Conservation (phyloP, 2,797 vertebrate genomes). For the Telmatherina bonti region DNA sequence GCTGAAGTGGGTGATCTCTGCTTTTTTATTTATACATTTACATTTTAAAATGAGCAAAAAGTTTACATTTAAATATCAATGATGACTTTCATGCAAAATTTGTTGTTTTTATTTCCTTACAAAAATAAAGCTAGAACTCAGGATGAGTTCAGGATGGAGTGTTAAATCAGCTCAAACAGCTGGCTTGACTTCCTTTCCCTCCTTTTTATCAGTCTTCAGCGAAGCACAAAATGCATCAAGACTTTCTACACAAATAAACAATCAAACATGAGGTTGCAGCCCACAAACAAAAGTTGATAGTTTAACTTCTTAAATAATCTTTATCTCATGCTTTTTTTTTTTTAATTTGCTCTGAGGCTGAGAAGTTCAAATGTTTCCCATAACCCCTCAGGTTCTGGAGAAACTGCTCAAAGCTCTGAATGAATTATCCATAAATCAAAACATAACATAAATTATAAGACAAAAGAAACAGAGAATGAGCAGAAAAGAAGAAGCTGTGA, state of each 20-base stretch:
- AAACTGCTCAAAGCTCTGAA: not conserved
- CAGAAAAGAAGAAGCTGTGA: constrained; percentile 1
- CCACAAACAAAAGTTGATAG: too few species aligned
- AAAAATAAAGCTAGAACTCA: too few species aligned
- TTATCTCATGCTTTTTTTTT: not conserved
- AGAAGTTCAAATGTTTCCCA: not conserved
- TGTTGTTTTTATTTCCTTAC: too few species aligned
- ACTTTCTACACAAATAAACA: too few species aligned
- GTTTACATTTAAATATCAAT: not conserved
- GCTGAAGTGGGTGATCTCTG: not conserved
- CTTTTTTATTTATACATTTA: not conserved
- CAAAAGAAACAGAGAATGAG: constrained; percentile 24
- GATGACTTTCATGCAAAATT: too few species aligned
- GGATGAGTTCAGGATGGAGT: too few species aligned
- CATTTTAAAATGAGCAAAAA: not conserved
- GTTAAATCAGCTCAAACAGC: too few species aligned
- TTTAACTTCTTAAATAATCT: too few species aligned
- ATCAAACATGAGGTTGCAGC: too few species aligned
- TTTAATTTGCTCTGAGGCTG: not conserved
- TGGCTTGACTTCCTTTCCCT: too few species aligned
- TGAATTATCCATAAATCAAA: not conserved
- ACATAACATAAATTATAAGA: not conserved
- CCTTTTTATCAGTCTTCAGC: too few species aligned
- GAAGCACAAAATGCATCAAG: too few species aligned
- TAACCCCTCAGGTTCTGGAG: not conserved